Evolutionary conservation across 2,888 invertebrate genomes (phyloP), one percentile per base, ranked within the genome.

Genomic region (Dorcus parallelipipedus): DNA sequence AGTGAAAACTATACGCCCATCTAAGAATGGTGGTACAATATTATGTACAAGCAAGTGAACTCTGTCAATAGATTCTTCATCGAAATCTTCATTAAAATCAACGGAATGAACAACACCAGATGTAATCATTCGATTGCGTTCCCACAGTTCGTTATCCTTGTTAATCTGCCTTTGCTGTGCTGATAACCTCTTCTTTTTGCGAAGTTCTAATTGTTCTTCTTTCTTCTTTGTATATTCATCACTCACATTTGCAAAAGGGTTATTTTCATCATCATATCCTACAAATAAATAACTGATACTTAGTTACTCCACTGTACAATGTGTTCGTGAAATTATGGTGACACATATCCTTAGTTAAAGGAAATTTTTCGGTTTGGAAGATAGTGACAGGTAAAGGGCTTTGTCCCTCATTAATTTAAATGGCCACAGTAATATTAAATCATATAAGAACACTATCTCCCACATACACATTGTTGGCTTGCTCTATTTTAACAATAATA

Each of bases 81-180:
- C 97, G 74, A 94, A 90, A 75, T 97, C 97, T 68, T 95, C 94
- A 74, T 90, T 94, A 33, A 91, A 86, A 71, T 91, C 92, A 41
- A 94, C 86, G 33, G 91, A 89, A 73, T 91, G 91, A 0, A 97
- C 96, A 0, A 97, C 97, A 14, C 98, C 94, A 33, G 92, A 93
- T 5, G 97, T 93, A 26, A 97, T 83, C 95, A 99, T 95, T 64
- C 99, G 86, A 82, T 99, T 98, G 23, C 96, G 86, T 79, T 99
- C 99, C 99, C 99, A 99, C 67, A 96, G 82, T 75, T 98, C 98
- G 78, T 97, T 99, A 81, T 99, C 98, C 78, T 94, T 94, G 78
- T 97, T 96, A 69, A 97, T 97, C 80, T 98, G 97, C 59, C 97
- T 85, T 69, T 98, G 91, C 68, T 96, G 95, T 0, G 97, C 97